Conservation (phyloP, 2,113 vertebrate genomes). For the Uria aalge region DNA sequence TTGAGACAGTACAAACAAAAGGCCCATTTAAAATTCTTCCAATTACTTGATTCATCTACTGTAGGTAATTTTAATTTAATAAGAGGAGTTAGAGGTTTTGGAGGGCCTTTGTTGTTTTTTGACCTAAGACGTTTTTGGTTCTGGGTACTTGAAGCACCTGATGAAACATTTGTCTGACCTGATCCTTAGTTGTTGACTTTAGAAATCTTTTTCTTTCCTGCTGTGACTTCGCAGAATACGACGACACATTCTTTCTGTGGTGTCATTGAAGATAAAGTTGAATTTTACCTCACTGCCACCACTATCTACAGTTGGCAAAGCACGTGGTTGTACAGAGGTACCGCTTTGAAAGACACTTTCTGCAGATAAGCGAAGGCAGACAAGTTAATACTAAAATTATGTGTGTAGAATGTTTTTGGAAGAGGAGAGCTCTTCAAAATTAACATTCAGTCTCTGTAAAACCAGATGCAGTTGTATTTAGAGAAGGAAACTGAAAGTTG, state of each 20-base stretch:
- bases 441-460: neutral
- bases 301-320: neutral
- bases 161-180: neutral
- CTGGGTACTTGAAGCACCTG: neutral
- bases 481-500: conserved; percentile 41
- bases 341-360: neutral
- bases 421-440: neutral
- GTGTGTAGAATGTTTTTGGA: neutral
- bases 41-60: neutral
- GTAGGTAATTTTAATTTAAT: neutral
- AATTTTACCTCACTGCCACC: neutral
- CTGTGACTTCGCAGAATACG: neutral
- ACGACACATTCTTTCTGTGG: fast-evolving
- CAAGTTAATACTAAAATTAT: neutral
- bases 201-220: neutral
- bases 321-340: neutral
- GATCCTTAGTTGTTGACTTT: neutral
- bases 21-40: neutral
- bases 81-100: neutral
- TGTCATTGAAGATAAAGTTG: neutral
- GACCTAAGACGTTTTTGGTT: neutral
- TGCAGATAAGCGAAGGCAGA: neutral
- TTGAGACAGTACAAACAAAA: neutral
- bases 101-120: neutral
- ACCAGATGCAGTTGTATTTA: neutral